Percentiles rank a stretch among this genome's conserved stretches.
phyloP scores from a whole-genome alignment of 2,888 invertebrate species.

The Zygothrica quintamaculata region DNA sequence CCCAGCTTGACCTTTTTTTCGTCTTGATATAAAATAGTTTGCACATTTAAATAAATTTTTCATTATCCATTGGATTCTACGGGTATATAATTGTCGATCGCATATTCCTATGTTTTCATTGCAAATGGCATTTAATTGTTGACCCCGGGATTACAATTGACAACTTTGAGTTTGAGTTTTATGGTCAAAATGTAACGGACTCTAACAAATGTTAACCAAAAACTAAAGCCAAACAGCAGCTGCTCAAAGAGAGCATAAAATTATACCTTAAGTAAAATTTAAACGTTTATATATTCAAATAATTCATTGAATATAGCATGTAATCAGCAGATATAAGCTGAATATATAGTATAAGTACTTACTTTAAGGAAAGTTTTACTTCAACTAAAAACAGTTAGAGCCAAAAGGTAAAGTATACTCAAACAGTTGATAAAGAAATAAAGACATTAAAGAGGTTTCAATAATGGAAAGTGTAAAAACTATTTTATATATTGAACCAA shows the following conservation, averaged over 20 bases:
- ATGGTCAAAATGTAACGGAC: constrained; percentile 63
- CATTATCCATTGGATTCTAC: constrained; percentile 55
- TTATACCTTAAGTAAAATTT: background rate
- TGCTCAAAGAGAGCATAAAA: constrained; percentile 19
- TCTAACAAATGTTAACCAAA: constrained; percentile 27
- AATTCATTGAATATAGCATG: constrained; percentile 2
- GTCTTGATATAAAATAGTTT: constrained; percentile 60
- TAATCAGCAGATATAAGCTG: too few relatives aligned
- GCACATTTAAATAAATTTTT: constrained; percentile 77
- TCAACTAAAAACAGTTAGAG: background rate
- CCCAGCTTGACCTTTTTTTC: constrained; percentile 68
- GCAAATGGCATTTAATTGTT: constrained; percentile 76
- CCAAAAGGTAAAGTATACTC: background rate
- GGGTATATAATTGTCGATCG: constrained; percentile 31
- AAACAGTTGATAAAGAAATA: too few relatives aligned
- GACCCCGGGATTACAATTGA: constrained; percentile 48
- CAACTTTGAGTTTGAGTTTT: constrained; percentile 18
- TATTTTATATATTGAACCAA: too few relatives aligned
- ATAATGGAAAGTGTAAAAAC: too few relatives aligned
- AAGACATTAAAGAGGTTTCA: too few relatives aligned
- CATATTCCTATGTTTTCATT: constrained; percentile 56
- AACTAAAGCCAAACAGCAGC: constrained; percentile 40
- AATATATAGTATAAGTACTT: background rate
- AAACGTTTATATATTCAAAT: background rate
- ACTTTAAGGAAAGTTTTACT: background rate